Conservation (phyloP, 2,113 vertebrate genomes). For the Anguilla japonica region DNA sequence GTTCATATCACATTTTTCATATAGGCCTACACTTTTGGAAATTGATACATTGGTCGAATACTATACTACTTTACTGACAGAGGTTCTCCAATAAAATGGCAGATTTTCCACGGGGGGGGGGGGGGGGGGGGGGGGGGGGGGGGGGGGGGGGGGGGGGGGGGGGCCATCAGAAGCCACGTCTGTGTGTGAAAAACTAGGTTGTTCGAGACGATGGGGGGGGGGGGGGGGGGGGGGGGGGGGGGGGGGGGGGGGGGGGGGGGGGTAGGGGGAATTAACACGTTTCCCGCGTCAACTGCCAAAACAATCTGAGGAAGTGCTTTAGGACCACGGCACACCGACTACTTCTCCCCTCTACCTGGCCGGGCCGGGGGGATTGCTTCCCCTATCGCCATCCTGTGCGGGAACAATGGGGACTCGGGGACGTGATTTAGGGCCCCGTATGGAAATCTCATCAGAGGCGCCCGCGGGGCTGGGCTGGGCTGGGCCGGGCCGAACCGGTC, state of each 20-base stretch:
- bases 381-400: constrained; percentile 13
- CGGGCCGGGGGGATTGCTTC: constrained; percentile 26
- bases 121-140: too few species aligned
- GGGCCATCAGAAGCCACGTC: neutral
- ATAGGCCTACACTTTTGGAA: too few species aligned
- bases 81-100: neutral
- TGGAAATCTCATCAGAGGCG: constrained; percentile 53
- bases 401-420: constrained; percentile 19
- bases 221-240: too few species aligned
- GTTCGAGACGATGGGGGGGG: neutral
- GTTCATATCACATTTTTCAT: too few species aligned
- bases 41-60: neutral
- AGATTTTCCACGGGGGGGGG: neutral
- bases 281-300: constrained; percentile 59
- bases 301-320: constrained; percentile 67
- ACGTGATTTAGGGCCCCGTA: constrained; percentile 19
- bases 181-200: constrained; percentile 9
- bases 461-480: neutral
- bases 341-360: constrained; percentile 24
- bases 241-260: neutral
- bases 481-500: constrained; percentile 32
- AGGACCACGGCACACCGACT: constrained; percentile 21
- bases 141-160: too few species aligned
- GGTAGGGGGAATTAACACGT: constrained; percentile 44
- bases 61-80: neutral